Base-by-base conservation (phyloP, 2,888 invertebrate genomes). In the Teleogryllus oceanicus region DNA sequence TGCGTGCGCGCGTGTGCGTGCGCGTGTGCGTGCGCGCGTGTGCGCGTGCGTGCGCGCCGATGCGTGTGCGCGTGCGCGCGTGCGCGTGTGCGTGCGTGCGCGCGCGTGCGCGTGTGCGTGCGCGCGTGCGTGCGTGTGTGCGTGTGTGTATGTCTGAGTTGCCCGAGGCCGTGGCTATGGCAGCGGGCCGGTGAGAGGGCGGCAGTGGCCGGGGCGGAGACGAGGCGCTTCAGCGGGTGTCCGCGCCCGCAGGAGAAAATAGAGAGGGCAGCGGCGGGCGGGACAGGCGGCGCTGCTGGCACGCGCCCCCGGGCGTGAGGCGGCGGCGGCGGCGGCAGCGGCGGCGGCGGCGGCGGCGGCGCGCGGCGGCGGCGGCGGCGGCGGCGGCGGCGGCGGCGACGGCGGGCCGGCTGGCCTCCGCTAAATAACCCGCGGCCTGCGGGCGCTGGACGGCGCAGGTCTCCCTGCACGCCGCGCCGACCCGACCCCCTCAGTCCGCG, bases 381-480 rank as follows among this genome's bases (percentile, higher is more conserved):
- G 37, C 37, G 62, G n/a, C 62, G n/a, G 62, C 62, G n/a, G 62
- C 62, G 18, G 62, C 62, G n/a, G 62, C 62, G 18, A 10, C 13
- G 18, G 62, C 62, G 11, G 62, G 62, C 16, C 62, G 62, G 11
- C 62, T 11, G 62, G 11, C 62, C 51, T 16, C 50, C 20, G 20
- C 75, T 74, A 49, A 75, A 50, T 24, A 76, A 49, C 49, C 50
- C 51, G 24, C 74, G 74, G 20, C n/a, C 75, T 50, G 76, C 49
- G 37, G 51, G 49, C 78, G 78, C 49, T 74, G n/a, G 49, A 51
- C 20, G 18, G 78, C 50, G n/a, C n/a, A 8, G 11, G 49, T 50
- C 76, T 77, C 11, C 49, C 75, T n/a, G 12, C 79, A 1, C 37
- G 2, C 79, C 2, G 20, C 79, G 49, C 76, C 79, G 49, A 77